Evolutionary conservation across 2,888 invertebrate species (phyloP), one percentile per base, ranked within the genome.

Genomic region (Bursaphelenchus okinawaensis): DNA sequence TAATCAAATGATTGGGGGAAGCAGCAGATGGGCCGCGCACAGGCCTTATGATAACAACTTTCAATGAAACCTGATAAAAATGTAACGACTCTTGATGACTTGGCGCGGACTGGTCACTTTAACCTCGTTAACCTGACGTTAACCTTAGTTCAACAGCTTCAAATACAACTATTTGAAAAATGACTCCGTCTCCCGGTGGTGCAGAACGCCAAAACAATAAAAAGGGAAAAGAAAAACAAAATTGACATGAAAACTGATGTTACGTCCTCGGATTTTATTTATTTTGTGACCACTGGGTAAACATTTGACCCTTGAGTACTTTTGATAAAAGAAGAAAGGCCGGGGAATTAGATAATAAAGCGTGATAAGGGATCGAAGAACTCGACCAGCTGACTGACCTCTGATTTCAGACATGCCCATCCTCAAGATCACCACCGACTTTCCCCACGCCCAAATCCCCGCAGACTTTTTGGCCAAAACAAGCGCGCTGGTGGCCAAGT

Each of bases 361-460:
- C 40, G 12, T 28, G n/a, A 28, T 57, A 63, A 16, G n/a, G 24
- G 22, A 19, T n/a, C 19, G 12, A 28, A 24, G 23, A 60, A n/a
- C 8, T 51, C 22, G 27, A 54, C 24, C 54, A 54, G 54, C 26
- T 54, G 24, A 54, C 26, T 19, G 40, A 40, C 24, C 54, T 24
- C 54, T 54, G 54, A 54, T 54, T 24, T 54, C 26, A 26, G 40
- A 57, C 3, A 57, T 57, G 57, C 57, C 57, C 22, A 27, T 26
- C 16, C 57, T 57, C 40, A 27, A 57, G 40, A 57, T 57, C 29
- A 16, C 24, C 23, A 57, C 57, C 57, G 27, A 28, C 28, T 2
- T 57, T 16, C 29, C 22, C 12, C 1, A 12, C 24, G 2, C 57
- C 24, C 23, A 57, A 20, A 57, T 57, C 27, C 57, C 57, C 1